phyloP scores from a whole-genome alignment of 2,888 invertebrate genomes.

The Sisyra nigra region DNA sequence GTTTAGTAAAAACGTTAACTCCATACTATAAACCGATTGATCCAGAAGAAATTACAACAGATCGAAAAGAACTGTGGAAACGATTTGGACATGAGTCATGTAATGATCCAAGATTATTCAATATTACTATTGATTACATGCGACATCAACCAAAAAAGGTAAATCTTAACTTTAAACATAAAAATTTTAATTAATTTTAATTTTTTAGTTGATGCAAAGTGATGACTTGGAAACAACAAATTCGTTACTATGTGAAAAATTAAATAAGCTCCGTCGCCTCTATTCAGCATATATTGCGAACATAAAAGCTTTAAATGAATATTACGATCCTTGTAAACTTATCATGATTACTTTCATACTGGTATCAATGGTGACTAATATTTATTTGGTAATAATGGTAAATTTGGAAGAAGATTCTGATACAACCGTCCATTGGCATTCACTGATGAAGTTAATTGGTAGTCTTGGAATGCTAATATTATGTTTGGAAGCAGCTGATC shows the following conservation, averaged over 20 bases:
- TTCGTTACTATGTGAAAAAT: background rate
- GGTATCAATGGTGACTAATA: constrained; percentile 13
- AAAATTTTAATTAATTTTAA: too few species aligned
- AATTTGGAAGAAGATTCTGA: constrained; percentile 8
- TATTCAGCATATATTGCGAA: constrained; percentile 6
- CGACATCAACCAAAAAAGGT: background rate
- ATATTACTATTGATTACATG: background rate
- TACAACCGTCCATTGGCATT: background rate
- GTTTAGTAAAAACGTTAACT: background rate
- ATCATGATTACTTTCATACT: constrained; percentile 12
- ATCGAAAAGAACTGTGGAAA: background rate
- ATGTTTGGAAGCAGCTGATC: constrained; percentile 5
- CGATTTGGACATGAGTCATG: background rate
- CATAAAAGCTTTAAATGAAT: constrained; percentile 9
- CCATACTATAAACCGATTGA: background rate
- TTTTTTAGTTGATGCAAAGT: too few species aligned
- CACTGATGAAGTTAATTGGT: constrained; percentile 1
- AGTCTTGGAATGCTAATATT: background rate
- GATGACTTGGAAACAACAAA: background rate
- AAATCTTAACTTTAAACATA: background rate
- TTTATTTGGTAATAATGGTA: constrained; percentile 13
- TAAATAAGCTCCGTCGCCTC: constrained; percentile 4
- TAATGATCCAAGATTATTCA: background rate
- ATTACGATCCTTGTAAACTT: constrained; percentile 12
- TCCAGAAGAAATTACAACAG: background rate